A percentile compares a stretch with the other conserved stretches of the same genome.
Conservation (phyloP, 2,113 vertebrate species). For the Sebastes fasciatus region DNA sequence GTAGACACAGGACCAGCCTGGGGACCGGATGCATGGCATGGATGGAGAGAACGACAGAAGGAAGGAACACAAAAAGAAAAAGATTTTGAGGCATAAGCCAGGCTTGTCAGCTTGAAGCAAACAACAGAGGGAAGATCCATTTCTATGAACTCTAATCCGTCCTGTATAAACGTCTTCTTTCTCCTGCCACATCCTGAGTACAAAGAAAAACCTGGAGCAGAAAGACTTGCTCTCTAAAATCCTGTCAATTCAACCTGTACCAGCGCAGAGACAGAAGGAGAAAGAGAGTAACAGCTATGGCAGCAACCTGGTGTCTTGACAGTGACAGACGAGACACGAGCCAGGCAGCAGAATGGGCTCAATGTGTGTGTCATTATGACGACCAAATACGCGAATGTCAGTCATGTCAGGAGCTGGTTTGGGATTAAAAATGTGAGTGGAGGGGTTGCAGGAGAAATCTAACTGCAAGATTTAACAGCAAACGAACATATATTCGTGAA, state of each 20-base stretch:
- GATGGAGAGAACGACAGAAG: conserved; percentile 21
- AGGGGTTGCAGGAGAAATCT: not conserved
- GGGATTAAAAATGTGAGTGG: not conserved
- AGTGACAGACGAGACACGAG: conserved; percentile 35
- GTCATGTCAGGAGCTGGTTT: conserved; percentile 10
- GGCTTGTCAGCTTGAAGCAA: conserved; percentile 38
- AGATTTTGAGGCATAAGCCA: conserved; percentile 26
- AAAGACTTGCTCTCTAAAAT: conserved; percentile 1
- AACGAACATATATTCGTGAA: not conserved
- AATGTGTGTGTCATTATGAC: conserved; percentile 16
- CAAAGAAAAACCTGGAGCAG: conserved; percentile 51
- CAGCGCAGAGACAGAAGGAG: not conserved
- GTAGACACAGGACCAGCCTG: conserved; percentile 52
- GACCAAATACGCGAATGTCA: conserved; percentile 12
- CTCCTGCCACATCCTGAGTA: conserved; percentile 23
- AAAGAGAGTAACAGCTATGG: conserved; percentile 9
- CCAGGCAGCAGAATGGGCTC: conserved; percentile 23
- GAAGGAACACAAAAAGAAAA: conserved; percentile 4
- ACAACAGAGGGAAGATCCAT: conserved; percentile 47
- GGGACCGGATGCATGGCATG: conserved; percentile 45
- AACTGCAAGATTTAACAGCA: not conserved
- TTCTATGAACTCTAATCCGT: conserved; percentile 49
- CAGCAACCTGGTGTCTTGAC: conserved; percentile 27
- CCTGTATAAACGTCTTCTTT: conserved; percentile 38
- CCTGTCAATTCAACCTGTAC: conserved; percentile 23